These are phyloP conservation scores for Miniopterus natalensis DNA, from an alignment of 2,113 vertebrate species.

Conservation along the genomic window DNA sequence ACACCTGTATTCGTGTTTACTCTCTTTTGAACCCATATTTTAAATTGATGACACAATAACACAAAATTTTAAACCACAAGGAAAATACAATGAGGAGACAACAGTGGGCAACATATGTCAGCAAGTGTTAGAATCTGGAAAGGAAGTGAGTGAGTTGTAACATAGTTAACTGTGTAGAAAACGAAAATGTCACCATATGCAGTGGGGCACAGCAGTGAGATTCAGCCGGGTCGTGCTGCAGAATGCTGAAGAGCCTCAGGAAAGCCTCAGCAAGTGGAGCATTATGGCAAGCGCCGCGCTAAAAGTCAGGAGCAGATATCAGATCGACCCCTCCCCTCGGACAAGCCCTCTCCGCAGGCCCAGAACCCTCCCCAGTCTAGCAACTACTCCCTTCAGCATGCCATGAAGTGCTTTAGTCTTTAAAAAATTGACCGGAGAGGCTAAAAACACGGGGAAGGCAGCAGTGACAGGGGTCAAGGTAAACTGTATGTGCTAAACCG, in stretches of 20 bases:
- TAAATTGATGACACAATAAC: not conserved
- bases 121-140: not conserved
- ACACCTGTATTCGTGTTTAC: not conserved
- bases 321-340: not conserved
- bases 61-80: not conserved
- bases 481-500: not conserved
- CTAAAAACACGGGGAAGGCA: not conserved
- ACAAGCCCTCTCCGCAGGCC: not conserved
- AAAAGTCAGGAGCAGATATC: not conserved
- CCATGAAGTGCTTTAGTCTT: not conserved
- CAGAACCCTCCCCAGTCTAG: not conserved
- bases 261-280: not conserved
- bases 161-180: not conserved
- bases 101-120: not conserved
- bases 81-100: not conserved
- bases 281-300: not conserved
- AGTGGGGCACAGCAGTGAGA: not conserved
- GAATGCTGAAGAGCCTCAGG: not conserved
- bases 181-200: not conserved
- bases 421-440: not conserved
- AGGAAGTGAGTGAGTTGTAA: not conserved
- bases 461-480: not conserved
- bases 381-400: not conserved
- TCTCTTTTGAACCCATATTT: not conserved
- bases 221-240: not conserved